Evolutionary conservation across 2,113 vertebrate species (phyloP), one percentile per base, ranked within the genome.

Genomic region (Gallinago undulata): DNA sequence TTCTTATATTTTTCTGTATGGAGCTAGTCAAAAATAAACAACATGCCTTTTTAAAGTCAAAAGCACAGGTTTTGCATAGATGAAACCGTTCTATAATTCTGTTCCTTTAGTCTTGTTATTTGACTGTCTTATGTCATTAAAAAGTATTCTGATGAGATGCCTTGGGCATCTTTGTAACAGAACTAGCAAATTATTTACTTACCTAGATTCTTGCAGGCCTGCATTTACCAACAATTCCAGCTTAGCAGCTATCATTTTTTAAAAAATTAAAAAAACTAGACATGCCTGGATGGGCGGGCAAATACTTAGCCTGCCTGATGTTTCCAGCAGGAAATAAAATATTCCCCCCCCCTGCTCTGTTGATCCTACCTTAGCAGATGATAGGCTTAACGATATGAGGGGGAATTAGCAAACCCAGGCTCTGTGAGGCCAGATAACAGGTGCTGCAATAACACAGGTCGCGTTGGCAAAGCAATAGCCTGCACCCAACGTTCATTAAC

Each of bases 261-360:
- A 13, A 27, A 55, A 30, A 24, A 27, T 15, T 7, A 12, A 50
- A n/a, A 60, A 16, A 37, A 11, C 14, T n/a, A 64, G 41, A 43
- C 41, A 51, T 24, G 57, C n/a, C 62, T 57, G 73, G 50, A 22
- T 91, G 67, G 75, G 84, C 50, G 79, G 89, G 48, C n/a, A 87
- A 93, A 85, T 37, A 19, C 48, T 22, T 63, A n/a, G 23, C 33
- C 45, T 60, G 70, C 83, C 69, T 73, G 57, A 82, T 63, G 48
- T 43, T 93, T 89, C 69, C 94, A 92, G 57, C 30, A 60, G 64
- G 69, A 81, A 84, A 74, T 68, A 77, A 84, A 94, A 70, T 74
- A 94, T 78, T 37, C 35, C 35, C 15, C 19, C 43, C 33, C 28
- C n/a, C 39, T 55, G 78, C 88, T 68, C 84, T 67, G 80, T 67